A percentile compares a stretch with the other conserved stretches of the same genome.
Conservation (phyloP, 2,113 vertebrate genomes). For the Gopherus flavomarginatus region DNA sequence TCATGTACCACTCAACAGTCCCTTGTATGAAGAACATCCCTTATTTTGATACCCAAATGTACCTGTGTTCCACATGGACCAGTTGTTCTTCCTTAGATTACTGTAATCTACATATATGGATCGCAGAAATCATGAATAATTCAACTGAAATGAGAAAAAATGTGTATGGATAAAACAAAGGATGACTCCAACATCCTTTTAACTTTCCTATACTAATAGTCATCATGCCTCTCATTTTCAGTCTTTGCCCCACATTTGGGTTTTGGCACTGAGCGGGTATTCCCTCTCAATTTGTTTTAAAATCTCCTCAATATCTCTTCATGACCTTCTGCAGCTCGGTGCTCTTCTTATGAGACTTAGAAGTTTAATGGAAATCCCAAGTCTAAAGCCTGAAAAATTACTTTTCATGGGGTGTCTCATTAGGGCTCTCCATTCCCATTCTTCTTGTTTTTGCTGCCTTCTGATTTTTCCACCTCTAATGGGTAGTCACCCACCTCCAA, state of each 20-base stretch:
- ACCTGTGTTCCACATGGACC: neutral
- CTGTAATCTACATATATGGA: constrained; percentile 30
- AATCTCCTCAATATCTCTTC: constrained; percentile 10
- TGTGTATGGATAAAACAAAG: neutral
- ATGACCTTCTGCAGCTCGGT: neutral
- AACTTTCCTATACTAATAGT: neutral
- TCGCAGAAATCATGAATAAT: constrained; percentile 19
- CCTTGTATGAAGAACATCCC: neutral
- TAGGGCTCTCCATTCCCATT: neutral
- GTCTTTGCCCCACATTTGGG: neutral
- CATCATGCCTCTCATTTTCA: constrained; percentile 32
- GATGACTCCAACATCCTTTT: neutral
- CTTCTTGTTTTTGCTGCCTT: constrained; percentile 18
- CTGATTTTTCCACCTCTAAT: constrained; percentile 35
- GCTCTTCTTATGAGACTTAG: neutral
- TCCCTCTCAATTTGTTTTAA: neutral
- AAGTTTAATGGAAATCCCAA: constrained; percentile 43
- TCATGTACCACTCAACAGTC: neutral
- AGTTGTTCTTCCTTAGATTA: constrained; percentile 10
- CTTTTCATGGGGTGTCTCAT: too few relatives aligned
- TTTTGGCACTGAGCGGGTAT: neutral
- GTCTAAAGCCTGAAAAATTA: constrained; percentile 18
- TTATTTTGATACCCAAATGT: neutral
- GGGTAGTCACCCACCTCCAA: constrained; percentile 10
- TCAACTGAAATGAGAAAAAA: constrained; percentile 28